Percentiles rank a stretch among this genome's conserved stretches.
Evolutionary conservation across 37 sponge, comb jelly and placozoan genomes (phyloP).

Genomic region (Aplysina aerophoba): DNA sequence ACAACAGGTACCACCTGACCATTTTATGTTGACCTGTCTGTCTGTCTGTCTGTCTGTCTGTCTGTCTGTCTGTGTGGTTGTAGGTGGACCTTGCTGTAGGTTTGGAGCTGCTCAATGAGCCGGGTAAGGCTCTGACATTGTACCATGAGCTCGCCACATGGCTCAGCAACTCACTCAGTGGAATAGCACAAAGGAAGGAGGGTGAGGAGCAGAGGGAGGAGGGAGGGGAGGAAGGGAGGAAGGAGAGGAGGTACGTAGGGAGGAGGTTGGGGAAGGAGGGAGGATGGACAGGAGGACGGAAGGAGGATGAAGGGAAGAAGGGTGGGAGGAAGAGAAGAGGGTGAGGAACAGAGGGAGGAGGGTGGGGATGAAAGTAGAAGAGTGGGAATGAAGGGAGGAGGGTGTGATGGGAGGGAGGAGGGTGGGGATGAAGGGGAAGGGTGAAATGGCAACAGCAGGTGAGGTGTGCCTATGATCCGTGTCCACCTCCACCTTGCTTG

Average conservation of each 20-base stretch:
- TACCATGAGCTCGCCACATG: slow-evolving; percentile 33
- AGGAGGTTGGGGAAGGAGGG: too few relatives aligned
- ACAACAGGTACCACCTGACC: too few relatives aligned
- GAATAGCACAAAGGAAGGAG: background rate
- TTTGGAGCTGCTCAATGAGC: slow-evolving; percentile 69
- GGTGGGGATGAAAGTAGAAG: background rate
- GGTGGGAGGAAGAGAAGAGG: background rate
- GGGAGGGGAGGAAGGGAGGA: background rate
- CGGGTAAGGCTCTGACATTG: slow-evolving; percentile 34
- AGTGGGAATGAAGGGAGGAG: too few relatives aligned
- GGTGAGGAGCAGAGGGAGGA: background rate
- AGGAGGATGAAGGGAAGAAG: background rate
- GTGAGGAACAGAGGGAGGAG: background rate
- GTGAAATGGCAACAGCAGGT: background rate
- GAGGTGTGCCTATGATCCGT: too few relatives aligned
- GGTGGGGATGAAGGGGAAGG: background rate
- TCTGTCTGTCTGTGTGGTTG: too few relatives aligned
- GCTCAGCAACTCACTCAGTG: background rate
- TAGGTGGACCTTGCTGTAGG: slow-evolving; percentile 70
- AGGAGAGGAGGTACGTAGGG: background rate
- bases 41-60: too few relatives aligned
- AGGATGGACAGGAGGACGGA: background rate
- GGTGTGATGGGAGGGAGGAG: background rate
- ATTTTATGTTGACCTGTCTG: too few relatives aligned
- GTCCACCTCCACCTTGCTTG: too few relatives aligned